phyloP scores from a whole-genome alignment of 2,888 invertebrate genomes.

The Uropetala carovei region DNA sequence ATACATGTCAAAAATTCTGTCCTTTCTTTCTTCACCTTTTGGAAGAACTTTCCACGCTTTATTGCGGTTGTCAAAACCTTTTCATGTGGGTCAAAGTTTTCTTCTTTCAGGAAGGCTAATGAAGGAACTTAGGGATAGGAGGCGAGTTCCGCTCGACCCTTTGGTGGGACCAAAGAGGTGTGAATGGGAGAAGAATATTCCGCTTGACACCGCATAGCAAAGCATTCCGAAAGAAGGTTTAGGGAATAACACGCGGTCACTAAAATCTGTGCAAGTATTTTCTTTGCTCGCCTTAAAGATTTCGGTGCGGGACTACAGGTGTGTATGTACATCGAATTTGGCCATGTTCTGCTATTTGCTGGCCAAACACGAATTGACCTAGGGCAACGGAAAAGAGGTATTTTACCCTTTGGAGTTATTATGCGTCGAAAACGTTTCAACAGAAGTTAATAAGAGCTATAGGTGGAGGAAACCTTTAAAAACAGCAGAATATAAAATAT shows the following conservation, averaged over 20 bases:
- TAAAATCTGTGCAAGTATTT: slow-evolving; percentile 45
- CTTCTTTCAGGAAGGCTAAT: background rate
- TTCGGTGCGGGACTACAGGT: background rate
- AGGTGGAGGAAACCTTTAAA: no score
- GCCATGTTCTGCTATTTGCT: background rate
- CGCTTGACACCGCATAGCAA: background rate
- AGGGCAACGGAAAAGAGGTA: background rate
- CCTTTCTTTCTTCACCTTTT: background rate
- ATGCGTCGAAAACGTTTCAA: no score
- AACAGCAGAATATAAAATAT: no score
- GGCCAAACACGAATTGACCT: background rate
- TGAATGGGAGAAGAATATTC: slow-evolving; percentile 52
- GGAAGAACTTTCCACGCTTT: background rate
- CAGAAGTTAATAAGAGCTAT: no score
- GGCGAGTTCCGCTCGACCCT: background rate
- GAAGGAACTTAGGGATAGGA: slow-evolving; percentile 21
- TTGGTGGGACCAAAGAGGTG: slow-evolving; percentile 5
- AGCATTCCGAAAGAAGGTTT: background rate
- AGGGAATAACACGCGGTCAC: slow-evolving; percentile 28
- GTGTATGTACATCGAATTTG: slow-evolving; percentile 13
- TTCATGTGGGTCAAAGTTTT: slow-evolving; percentile 10
- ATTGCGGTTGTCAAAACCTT: slow-evolving; percentile 36
- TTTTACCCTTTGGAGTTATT: no score
- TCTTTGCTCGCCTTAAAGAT: background rate
- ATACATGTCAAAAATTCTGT: slow-evolving; percentile 26